Evolutionary conservation across 92 coral and sea anemone genomes (phyloP), one percentile per base, ranked within the genome.

Genomic region (Bergia puertoricense): DNA sequence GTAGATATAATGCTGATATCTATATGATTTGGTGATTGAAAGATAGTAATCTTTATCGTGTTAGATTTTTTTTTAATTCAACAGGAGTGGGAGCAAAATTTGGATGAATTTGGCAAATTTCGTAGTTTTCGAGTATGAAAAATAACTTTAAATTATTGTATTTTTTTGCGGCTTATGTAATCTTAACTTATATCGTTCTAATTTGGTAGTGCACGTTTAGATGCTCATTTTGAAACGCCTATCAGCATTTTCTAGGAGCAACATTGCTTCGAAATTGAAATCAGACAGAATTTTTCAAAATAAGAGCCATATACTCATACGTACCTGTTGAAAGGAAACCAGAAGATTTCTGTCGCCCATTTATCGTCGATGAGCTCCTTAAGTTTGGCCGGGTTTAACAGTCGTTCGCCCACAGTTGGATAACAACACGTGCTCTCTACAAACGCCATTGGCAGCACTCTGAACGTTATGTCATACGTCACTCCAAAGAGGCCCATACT

Each of bases 241-340:
- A 2, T 69, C 74, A 5, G 37, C 50, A 7, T 2, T 2, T 30
- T 43, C 3, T 43, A 43, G 46, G 5, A 43, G 46, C 46, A 43
- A 45, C 4, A 45, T 45, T 45, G 50, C 7, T 45, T 45, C 50
- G 7, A 45, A 45, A 45, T 1, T 45, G 50, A 45, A 45, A 45
- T 45, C 50, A 45, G 50, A 1, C 50, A 45, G 50, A 43, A 43
- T 43, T 30, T 30, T 30, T 30, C 46, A 43, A 43, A 43, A 5
- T 43, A 43, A 43, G 46, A 2, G 46, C 46, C 5, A 43, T 43
- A 43, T 68, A 7, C n/a, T 2, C 41, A 38, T 23, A 0, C 42
- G 4, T 69, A 71, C 87, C 87, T 84, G 87, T 84, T 84, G 30
- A 84, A 84, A 69, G 87, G 87, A 54, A 84, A 84, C 87, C 87